These are phyloP conservation scores for Taurulus bubalis DNA, from an alignment of 2,113 vertebrate genomes.

Conservation along the genomic window DNA sequence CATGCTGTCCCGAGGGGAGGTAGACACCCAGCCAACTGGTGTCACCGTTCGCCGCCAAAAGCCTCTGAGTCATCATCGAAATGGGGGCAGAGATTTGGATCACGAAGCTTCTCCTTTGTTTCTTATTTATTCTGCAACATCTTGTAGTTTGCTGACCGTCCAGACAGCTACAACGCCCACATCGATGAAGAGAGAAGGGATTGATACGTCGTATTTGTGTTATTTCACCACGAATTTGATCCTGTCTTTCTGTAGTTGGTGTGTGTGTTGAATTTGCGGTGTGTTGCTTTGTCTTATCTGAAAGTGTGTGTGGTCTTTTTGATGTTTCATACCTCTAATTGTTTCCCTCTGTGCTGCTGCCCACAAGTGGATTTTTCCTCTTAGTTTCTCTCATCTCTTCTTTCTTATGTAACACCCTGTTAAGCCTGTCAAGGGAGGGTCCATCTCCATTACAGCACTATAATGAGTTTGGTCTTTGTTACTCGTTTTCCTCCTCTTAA, in stretches of 20 bases:
- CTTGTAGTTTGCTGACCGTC: slow-evolving; percentile 8
- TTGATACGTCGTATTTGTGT: not conserved
- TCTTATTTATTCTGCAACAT: slow-evolving; percentile 13
- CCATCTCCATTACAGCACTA: slow-evolving; percentile 13
- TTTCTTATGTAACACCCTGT: slow-evolving; percentile 9
- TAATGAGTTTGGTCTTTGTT: slow-evolving; percentile 9
- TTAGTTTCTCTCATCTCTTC: not conserved
- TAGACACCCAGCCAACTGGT: slow-evolving; percentile 74
- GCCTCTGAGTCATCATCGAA: slow-evolving; percentile 59
- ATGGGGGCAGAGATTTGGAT: slow-evolving; percentile 23
- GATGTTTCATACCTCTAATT: not conserved
- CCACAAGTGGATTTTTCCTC: slow-evolving; percentile 1
- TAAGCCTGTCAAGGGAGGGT: not conserved
- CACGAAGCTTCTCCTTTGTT: slow-evolving; percentile 32
- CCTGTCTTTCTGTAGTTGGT: not conserved
- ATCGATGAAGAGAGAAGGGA: not conserved
- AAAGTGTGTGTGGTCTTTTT: slow-evolving; percentile 11
- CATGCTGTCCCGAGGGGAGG: slow-evolving; percentile 71
- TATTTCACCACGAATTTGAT: slow-evolving; percentile 11
- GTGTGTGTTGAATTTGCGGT: not conserved
- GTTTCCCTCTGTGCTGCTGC: slow-evolving; percentile 8
- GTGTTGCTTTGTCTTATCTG: not conserved
- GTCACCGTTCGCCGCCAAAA: slow-evolving; percentile 54
- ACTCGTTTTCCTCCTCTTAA: slow-evolving; percentile 5
- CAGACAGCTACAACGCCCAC: not conserved